A percentile compares a stretch with the other conserved stretches of the same genome.
phyloP scores from a whole-genome alignment of 1,140 invertebrate genomes.

The Conus betulinus region DNA sequence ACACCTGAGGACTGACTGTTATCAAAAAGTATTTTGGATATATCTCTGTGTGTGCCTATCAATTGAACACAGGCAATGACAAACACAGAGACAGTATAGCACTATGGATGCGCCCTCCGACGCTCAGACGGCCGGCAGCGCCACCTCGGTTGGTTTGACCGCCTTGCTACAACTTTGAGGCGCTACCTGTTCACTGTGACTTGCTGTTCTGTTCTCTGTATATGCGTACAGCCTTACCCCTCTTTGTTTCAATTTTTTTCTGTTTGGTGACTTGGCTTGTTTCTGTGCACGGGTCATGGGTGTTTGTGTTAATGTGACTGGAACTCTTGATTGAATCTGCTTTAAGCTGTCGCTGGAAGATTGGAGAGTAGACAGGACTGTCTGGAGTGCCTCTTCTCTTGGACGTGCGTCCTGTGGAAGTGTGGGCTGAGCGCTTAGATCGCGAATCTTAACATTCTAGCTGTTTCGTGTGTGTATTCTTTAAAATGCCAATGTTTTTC shows the following conservation, averaged over 20 bases:
- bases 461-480: too few relatives aligned
- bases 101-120: constrained; percentile 51
- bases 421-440: too few relatives aligned
- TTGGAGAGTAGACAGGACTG: too few relatives aligned
- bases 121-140: constrained; percentile 35
- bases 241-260: neutral
- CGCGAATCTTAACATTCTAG: too few relatives aligned
- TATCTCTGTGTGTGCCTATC: constrained; percentile 20
- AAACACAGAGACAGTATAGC: constrained; percentile 63
- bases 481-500: too few relatives aligned
- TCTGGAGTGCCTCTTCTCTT: neutral
- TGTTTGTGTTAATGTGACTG: too few relatives aligned
- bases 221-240: neutral
- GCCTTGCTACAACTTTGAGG: neutral
- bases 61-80: constrained; percentile 48
- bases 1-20: too few relatives aligned
- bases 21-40: neutral
- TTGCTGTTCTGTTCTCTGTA: neutral
- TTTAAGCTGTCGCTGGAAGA: too few relatives aligned
- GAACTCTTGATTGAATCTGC: too few relatives aligned
- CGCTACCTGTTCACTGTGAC: neutral
- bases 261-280: neutral
- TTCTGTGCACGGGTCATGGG: neutral
- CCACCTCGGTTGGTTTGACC: constrained; percentile 36
- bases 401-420: neutral